A percentile compares a stretch with the other conserved stretches of the same genome.
Conservation (phyloP, 2,797 vertebrate species). For the Sebastes matsubarae region DNA sequence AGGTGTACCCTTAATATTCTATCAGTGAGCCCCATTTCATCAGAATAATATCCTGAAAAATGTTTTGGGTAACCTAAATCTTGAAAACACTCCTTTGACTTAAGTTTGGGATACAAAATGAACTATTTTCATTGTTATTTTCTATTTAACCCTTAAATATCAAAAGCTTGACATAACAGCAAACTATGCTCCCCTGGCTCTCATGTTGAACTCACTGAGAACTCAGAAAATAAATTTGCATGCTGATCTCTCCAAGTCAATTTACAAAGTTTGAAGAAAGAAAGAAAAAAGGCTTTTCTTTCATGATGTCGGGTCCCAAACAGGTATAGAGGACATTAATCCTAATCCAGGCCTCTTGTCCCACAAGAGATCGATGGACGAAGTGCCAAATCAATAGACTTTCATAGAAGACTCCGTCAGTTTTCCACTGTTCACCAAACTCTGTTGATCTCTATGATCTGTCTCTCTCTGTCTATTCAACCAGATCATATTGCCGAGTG, state of each 20-base stretch:
- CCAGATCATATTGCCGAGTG: conserved; percentile 5
- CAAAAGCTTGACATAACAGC: neutral
- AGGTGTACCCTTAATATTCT: neutral
- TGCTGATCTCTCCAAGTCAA: conserved; percentile 55
- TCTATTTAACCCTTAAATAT: neutral
- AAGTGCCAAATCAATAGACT: conserved; percentile 72
- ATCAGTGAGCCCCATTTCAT: neutral
- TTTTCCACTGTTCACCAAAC: conserved; percentile 55
- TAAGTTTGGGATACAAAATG: neutral
- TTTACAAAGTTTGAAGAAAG: conserved; percentile 46
- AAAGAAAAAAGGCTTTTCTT: conserved; percentile 38
- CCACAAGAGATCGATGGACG: conserved; percentile 65
- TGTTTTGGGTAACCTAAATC: neutral
- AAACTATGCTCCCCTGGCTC: neutral
- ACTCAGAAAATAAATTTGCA: neutral
- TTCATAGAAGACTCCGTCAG: conserved; percentile 70
- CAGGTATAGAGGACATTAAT: conserved; percentile 70
- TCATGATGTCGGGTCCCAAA: conserved; percentile 65
- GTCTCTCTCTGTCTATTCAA: conserved; percentile 40
- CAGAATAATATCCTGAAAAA: neutral
- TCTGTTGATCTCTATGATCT: conserved; percentile 55
- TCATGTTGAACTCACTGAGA: neutral
- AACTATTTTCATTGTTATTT: neutral
- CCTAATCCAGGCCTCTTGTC: conserved; percentile 67
- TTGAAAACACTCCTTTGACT: neutral